A percentile compares a stretch with the other conserved stretches of the same genome.
phyloP scores from a whole-genome alignment of 2,888 invertebrate species.

The Metacarcinus magister region DNA sequence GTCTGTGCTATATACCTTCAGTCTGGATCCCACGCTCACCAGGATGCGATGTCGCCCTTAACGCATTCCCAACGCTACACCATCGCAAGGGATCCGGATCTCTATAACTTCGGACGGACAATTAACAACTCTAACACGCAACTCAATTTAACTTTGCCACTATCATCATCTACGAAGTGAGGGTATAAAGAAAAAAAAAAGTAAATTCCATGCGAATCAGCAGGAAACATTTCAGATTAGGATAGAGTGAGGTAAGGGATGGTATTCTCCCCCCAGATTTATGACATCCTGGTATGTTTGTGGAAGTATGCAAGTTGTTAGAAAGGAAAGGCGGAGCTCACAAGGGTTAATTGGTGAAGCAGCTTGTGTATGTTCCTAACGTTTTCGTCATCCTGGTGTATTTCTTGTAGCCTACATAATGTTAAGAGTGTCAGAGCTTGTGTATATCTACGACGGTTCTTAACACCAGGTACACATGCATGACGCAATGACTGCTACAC shows the following conservation, averaged over 20 bases:
- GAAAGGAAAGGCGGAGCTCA: too few species aligned
- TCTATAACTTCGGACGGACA: background rate
- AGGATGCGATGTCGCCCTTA: background rate
- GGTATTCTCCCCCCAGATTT: background rate
- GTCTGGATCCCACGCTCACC: background rate
- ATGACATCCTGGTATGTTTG: too few species aligned
- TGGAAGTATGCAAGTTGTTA: too few species aligned
- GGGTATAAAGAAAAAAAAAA: background rate
- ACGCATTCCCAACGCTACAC: background rate
- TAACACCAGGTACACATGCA: too few species aligned
- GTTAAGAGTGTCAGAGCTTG: too few species aligned
- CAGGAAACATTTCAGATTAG: background rate
- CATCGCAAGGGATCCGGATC: background rate
- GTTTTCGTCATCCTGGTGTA: too few species aligned
- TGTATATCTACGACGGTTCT: too few species aligned
- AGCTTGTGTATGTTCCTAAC: too few species aligned
- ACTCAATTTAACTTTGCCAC: background rate
- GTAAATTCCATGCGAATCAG: background rate
- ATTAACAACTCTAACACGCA: background rate
- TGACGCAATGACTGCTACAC: too few species aligned
- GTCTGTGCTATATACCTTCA: background rate
- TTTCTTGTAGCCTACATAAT: too few species aligned
- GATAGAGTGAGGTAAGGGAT: background rate
- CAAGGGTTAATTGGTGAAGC: too few species aligned
- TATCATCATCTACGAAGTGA: background rate